Conservation (phyloP, 2,888 invertebrate species). For the Scelioninae gen. 2 region DNA sequence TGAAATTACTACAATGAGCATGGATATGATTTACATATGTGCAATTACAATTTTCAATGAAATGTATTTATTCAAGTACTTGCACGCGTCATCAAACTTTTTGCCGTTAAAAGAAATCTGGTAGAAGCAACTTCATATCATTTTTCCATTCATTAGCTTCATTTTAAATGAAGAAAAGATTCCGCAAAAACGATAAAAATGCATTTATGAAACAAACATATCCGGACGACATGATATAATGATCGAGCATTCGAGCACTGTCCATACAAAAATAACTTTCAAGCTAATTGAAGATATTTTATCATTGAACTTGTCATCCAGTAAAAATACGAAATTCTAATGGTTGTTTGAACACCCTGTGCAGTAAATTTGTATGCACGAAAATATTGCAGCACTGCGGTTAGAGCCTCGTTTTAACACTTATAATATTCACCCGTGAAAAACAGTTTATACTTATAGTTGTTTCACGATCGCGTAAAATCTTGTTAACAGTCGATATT, state of each 20-base stretch:
- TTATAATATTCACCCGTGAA: too few species aligned
- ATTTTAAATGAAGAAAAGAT: too few species aligned
- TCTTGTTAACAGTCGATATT: conserved; percentile 36
- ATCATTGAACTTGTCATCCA: conserved; percentile 7
- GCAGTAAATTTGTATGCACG: neutral
- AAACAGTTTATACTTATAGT: conserved; percentile 50
- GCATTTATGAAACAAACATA: neutral
- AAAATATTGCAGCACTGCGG: too few species aligned
- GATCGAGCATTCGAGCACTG: neutral
- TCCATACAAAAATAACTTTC: conserved; percentile 12
- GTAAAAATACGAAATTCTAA: conserved; percentile 11
- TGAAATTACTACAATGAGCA: too few species aligned
- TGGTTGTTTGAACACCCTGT: conserved; percentile 16
- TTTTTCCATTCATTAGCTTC: too few species aligned
- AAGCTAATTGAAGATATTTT: conserved; percentile 4
- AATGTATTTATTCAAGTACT: too few species aligned
- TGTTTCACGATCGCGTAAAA: conserved; percentile 33
- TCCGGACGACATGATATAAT: neutral
- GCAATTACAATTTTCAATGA: too few species aligned
- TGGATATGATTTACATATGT: too few species aligned
- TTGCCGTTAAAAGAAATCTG: too few species aligned
- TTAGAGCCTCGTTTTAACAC: too few species aligned
- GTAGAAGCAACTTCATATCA: too few species aligned
- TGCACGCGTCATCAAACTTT: too few species aligned
- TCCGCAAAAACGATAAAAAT: neutral